phyloP scores from a whole-genome alignment of 2,888 invertebrate species.

The Pilophorus perplexus region DNA sequence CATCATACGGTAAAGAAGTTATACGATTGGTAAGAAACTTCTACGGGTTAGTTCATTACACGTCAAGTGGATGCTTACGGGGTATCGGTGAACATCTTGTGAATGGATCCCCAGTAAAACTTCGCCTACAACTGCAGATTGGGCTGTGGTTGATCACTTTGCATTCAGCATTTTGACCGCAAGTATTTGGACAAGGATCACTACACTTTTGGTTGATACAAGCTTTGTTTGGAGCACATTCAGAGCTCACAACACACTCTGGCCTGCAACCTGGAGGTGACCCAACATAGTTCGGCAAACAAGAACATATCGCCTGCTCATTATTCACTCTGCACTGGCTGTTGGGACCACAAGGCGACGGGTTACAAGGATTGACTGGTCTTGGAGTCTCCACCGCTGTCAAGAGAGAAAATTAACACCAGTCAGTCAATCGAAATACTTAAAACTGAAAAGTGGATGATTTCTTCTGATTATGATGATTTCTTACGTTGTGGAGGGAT shows the following conservation, averaged over 20 bases:
- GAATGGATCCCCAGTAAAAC: constrained; percentile 68
- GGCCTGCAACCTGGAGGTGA: constrained; percentile 69
- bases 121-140: constrained; percentile 64
- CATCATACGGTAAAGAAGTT: constrained; percentile 15
- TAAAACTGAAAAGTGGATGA: background rate
- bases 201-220: constrained; percentile 68
- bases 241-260: constrained; percentile 69
- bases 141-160: constrained; percentile 70
- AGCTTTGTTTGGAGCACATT: constrained; percentile 66
- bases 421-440: no score
- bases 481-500: constrained; percentile 48
- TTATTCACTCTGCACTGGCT: constrained; percentile 73
- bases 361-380: constrained; percentile 62
- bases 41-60: no score
- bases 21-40: no score
- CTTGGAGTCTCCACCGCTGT: constrained; percentile 45
- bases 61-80: constrained; percentile 35
- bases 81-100: constrained; percentile 58
- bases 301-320: constrained; percentile 69
- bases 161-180: constrained; percentile 71
- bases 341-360: constrained; percentile 80
- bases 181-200: constrained; percentile 70
- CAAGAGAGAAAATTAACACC: constrained; percentile 11
- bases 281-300: constrained; percentile 64
- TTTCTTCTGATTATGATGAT: constrained; percentile 22